Percentiles rank a stretch among this genome's conserved stretches.
phyloP scores from a whole-genome alignment of 2,797 vertebrate species.

The Dicrostonyx torquatus region DNA sequence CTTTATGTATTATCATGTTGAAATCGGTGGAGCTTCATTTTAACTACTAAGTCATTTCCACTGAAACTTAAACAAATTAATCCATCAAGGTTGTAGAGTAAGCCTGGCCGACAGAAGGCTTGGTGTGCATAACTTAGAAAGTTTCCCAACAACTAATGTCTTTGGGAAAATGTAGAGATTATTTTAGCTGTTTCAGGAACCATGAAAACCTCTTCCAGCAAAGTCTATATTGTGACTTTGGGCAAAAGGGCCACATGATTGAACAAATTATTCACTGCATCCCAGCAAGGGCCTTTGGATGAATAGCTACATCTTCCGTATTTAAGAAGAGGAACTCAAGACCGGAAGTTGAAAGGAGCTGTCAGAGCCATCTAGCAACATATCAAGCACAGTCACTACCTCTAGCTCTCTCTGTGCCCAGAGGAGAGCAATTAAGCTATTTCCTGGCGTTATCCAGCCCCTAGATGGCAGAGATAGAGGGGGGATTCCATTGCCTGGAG shows the following conservation, averaged over 20 bases:
- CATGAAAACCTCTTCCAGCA: neutral
- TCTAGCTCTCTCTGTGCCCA: neutral
- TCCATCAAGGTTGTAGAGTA: neutral
- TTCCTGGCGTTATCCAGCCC: neutral
- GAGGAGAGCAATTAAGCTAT: conserved; percentile 53
- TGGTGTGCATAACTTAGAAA: neutral
- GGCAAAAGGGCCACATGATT: conserved; percentile 8
- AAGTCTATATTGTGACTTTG: neutral
- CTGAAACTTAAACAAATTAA: conserved; percentile 1
- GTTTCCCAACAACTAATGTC: neutral
- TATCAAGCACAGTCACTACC: neutral
- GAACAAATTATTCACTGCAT: neutral
- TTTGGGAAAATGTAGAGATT: neutral
- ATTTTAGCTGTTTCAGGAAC: neutral
- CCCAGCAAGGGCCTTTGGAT: neutral
- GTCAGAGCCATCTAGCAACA: neutral
- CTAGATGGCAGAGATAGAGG: conserved; percentile 21
- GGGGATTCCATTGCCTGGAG: neutral
- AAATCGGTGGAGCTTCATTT: neutral
- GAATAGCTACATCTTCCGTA: conserved; percentile 20
- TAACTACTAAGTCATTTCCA: conserved; percentile 5
- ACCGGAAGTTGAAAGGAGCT: conserved; percentile 20
- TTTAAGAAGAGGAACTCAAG: conserved; percentile 53
- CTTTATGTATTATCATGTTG: neutral
- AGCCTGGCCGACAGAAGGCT: neutral